Conservation (phyloP, 2,113 vertebrate species). For the Aepyceros melampus region DNA sequence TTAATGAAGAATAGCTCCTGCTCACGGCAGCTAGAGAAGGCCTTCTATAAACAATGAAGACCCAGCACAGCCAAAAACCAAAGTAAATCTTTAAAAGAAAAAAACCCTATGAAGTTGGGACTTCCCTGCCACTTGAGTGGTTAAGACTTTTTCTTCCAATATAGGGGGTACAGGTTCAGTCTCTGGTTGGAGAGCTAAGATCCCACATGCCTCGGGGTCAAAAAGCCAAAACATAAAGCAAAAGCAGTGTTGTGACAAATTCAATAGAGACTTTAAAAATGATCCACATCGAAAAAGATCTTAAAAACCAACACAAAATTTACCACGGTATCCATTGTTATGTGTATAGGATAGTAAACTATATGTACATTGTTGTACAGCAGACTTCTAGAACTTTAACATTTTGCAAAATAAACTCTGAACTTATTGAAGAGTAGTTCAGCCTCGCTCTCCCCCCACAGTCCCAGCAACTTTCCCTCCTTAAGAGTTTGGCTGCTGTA, state of each 20-base stretch:
- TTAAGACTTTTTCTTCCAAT: not conserved
- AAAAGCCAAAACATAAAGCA: not conserved
- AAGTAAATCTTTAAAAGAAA: not conserved
- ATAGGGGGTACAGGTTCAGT: not conserved
- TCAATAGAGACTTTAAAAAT: not conserved
- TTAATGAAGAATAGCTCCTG: not conserved
- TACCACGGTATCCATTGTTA: not conserved
- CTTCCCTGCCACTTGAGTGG: not conserved
- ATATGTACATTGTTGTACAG: accelerated
- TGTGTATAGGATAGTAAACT: no score
- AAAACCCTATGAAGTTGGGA: not conserved
- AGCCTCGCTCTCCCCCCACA: not conserved
- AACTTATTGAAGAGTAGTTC: no score
- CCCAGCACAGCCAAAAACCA: not conserved
- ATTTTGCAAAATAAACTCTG: not conserved
- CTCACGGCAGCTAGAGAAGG: not conserved
- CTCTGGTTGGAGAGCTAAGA: not conserved
- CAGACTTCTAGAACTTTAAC: not conserved
- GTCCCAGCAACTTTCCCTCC: not conserved
- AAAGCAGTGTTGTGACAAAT: not conserved
- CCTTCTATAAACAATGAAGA: not conserved
- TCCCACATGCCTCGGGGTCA: not conserved
- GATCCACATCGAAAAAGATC: not conserved
- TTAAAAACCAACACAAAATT: not conserved
- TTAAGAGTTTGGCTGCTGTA: not conserved